phyloP scores from a whole-genome alignment of 1,140 invertebrate species.

The Pseudomyrmex gracilis region DNA sequence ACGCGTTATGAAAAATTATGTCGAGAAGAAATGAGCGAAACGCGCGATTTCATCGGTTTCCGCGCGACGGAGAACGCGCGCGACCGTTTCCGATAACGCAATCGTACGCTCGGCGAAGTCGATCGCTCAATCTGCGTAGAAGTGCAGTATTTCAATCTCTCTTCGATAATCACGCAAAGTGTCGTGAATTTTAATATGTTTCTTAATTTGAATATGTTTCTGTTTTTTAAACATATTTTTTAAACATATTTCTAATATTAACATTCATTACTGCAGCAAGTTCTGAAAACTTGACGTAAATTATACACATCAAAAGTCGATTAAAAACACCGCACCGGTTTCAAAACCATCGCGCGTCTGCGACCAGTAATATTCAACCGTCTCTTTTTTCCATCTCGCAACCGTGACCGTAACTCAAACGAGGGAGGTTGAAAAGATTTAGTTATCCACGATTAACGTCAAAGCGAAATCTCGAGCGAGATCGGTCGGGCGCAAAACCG shows the following conservation, averaged over 20 bases:
- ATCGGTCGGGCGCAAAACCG: constrained; percentile 26
- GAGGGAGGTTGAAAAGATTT: constrained; percentile 1
- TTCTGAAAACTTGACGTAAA: background rate
- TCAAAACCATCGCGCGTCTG: background rate
- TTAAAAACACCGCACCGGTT: background rate
- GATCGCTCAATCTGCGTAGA: background rate
- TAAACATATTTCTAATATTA: constrained; percentile 9
- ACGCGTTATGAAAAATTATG: constrained; percentile 63
- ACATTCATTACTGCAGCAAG: background rate
- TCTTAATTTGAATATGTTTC: no score
- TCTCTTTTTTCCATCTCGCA: constrained; percentile 12
- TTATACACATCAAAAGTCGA: no score
- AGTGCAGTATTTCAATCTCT: background rate
- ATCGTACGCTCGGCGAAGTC: constrained; percentile 19
- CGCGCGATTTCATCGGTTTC: constrained; percentile 42
- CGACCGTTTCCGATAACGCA: constrained; percentile 36
- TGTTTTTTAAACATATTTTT: background rate
- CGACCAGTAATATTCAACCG: constrained; percentile 29
- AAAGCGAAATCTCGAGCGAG: constrained; percentile 24
- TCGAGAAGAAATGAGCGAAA: constrained; percentile 41
- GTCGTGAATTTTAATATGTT: background rate
- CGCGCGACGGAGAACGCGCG: constrained; percentile 1
- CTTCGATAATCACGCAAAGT: background rate
- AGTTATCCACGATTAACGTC: constrained; percentile 23
- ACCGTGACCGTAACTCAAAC: constrained; percentile 9